Evolutionary conservation across 2,797 vertebrate species (phyloP).

Genomic region (Sandelia bainsii): DNA sequence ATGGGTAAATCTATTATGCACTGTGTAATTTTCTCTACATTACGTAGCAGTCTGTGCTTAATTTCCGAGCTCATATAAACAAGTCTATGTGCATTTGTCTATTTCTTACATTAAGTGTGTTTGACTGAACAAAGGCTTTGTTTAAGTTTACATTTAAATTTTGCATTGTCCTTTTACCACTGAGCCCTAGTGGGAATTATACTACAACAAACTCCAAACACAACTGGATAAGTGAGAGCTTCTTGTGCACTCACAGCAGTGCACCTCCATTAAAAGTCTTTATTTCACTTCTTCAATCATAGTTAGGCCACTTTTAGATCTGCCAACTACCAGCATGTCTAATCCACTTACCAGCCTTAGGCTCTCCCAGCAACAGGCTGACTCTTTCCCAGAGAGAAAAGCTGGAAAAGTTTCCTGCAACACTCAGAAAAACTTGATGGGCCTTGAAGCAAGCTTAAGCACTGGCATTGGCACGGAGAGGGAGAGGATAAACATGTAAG

Average conservation of each 20-base stretch:
- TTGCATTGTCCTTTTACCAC: background rate
- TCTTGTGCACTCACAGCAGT: conserved; percentile 1
- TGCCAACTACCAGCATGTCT: conserved; percentile 10
- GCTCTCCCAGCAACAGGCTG: conserved; percentile 19
- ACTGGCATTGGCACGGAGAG: background rate
- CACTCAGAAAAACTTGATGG: conserved; percentile 10
- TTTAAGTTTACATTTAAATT: background rate
- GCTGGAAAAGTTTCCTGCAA: conserved; percentile 24
- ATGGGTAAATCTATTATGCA: background rate
- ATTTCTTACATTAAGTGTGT: background rate
- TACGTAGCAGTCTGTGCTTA: background rate
- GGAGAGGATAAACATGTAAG: conserved; percentile 34
- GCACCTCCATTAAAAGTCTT: conserved; percentile 7
- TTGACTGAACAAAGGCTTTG: background rate
- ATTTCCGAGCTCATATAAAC: background rate
- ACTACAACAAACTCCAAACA: background rate
- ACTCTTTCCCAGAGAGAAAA: conserved; percentile 23
- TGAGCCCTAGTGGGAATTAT: background rate
- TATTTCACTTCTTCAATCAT: conserved; percentile 25
- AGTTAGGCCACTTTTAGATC: background rate
- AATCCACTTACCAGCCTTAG: conserved; percentile 27
- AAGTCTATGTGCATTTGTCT: too few species aligned
- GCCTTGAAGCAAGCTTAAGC: conserved; percentile 41
- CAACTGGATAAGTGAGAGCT: background rate
- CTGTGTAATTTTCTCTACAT: background rate